Evolutionary conservation across 1,140 invertebrate genomes (phyloP).

Genomic region (Lepidotrigona ventralis): DNA sequence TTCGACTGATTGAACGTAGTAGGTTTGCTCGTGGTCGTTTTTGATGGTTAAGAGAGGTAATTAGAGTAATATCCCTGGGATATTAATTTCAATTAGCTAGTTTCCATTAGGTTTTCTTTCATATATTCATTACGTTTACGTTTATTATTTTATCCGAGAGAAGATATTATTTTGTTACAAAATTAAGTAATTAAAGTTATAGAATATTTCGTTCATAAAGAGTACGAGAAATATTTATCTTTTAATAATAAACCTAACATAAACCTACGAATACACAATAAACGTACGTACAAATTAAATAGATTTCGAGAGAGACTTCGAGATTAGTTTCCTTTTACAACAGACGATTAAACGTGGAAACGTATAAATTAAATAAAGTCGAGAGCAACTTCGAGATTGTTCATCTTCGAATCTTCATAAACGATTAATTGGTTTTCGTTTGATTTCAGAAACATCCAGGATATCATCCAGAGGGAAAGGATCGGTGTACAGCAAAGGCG

Average conservation of each 20-base stretch:
- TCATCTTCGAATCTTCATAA: too few species aligned
- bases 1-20: conserved; percentile 24
- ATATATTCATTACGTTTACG: background rate
- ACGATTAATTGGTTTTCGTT: background rate
- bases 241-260: too few species aligned
- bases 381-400: background rate
- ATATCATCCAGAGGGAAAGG: conserved; percentile 80
- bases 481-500: conserved; percentile 78
- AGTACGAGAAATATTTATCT: too few species aligned
- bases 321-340: background rate
- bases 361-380: background rate
- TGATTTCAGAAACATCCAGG: conserved; percentile 78
- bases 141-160: background rate
- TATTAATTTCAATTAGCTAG: background rate
- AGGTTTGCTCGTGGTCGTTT: conserved; percentile 3
- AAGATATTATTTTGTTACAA: background rate
- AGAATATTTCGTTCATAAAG: background rate
- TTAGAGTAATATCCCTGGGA: too few species aligned
- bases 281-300: background rate
- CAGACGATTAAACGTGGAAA: background rate
- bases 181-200: background rate
- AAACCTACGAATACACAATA: too few species aligned
- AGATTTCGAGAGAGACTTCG: background rate
- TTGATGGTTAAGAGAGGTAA: background rate
- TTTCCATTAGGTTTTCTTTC: background rate